Evolutionary conservation across 2,888 invertebrate species (phyloP).

Genomic region (Phania funesta): DNA sequence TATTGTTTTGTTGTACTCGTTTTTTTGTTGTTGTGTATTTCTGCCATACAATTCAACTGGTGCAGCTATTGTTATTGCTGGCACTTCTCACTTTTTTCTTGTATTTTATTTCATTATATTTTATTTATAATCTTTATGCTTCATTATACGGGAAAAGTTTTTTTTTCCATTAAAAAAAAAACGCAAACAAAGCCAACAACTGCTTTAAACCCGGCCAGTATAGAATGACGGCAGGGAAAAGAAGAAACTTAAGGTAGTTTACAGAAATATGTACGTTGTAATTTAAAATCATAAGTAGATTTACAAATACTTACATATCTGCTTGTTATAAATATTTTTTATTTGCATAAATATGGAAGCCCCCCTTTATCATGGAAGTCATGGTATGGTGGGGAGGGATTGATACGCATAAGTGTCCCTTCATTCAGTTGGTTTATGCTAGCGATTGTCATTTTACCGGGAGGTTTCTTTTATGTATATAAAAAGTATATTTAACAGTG

Average conservation of each 20-base stretch:
- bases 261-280: not conserved
- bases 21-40: not conserved
- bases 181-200: not conserved
- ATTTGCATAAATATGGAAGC: not conserved
- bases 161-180: conserved; percentile 4
- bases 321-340: not conserved
- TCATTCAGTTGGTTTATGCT: conserved; percentile 16
- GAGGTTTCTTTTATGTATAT: conserved; percentile 16
- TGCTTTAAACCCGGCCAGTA: not conserved
- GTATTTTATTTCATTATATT: conserved; percentile 45
- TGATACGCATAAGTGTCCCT: not conserved
- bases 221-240: not conserved
- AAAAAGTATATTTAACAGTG: conserved; percentile 8
- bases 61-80: conserved; percentile 30
- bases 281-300: conserved; percentile 14
- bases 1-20: conserved; percentile 26
- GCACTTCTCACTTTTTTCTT: not conserved
- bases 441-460: conserved; percentile 56
- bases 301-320: not conserved
- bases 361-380: not conserved
- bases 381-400: not conserved
- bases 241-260: not conserved
- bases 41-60: conserved; percentile 29
- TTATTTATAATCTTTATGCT: conserved; percentile 64
- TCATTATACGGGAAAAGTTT: conserved; percentile 60